Percentiles rank a stretch among this genome's conserved stretches.
phyloP scores from a whole-genome alignment of 2,113 vertebrate species.

The Epinephelus cyanopodus region DNA sequence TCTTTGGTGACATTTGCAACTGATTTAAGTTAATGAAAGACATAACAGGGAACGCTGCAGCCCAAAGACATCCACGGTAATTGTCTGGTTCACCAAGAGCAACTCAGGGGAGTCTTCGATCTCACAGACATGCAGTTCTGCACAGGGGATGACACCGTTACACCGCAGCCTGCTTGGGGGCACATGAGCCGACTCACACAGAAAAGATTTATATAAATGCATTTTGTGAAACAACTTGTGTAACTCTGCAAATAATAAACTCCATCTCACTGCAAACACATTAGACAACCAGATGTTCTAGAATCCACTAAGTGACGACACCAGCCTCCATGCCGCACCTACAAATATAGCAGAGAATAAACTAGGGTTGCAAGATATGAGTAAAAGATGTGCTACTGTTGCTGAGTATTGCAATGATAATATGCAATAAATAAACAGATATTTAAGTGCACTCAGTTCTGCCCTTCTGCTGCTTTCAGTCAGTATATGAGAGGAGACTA shows the following conservation, averaged over 20 bases:
- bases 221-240: not conserved
- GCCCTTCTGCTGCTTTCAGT: too few species aligned
- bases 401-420: too few species aligned
- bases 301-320: constrained; percentile 9
- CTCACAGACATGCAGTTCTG: constrained; percentile 11
- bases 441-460: too few species aligned
- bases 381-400: too few species aligned
- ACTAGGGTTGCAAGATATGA: not conserved
- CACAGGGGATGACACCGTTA: constrained; percentile 5
- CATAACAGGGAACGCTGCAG: constrained; percentile 19
- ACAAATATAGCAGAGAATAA: constrained; percentile 6
- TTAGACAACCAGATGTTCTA: constrained; percentile 14
- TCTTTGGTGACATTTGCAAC: constrained; percentile 34
- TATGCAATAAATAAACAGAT: too few species aligned
- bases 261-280: not conserved
- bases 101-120: constrained; percentile 45
- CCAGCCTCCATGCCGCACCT: constrained; percentile 21
- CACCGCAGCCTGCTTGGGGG: constrained; percentile 4
- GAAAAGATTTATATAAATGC: constrained; percentile 19
- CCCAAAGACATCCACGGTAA: constrained; percentile 16
- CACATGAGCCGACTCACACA: not conserved
- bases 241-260: constrained; percentile 13
- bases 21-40: constrained; percentile 39
- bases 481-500: too few species aligned
- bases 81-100: constrained; percentile 12